Evolutionary conservation across 2,797 vertebrate species (phyloP).

Genomic region (Tokudaia muenninki): DNA sequence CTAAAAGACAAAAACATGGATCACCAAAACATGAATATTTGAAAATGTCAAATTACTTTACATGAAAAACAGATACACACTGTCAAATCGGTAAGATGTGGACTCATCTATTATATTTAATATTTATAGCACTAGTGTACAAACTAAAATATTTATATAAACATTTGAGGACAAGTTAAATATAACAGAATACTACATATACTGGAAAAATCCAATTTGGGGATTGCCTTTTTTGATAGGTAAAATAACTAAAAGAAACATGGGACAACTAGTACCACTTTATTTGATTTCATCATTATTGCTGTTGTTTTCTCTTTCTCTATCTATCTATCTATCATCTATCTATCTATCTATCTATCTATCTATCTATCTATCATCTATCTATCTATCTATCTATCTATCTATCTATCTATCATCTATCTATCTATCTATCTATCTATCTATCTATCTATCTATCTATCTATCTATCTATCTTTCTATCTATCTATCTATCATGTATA

Average conservation of each 20-base stretch:
- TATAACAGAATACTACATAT: not conserved
- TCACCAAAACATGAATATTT: not conserved
- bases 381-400: too few relatives aligned
- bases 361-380: too few relatives aligned
- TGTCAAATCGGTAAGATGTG: not conserved
- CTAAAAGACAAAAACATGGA: not conserved
- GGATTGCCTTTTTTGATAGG: not conserved
- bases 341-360: too few relatives aligned
- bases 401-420: too few relatives aligned
- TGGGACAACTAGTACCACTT: not conserved
- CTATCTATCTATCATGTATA: not conserved
- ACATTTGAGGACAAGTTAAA: slow-evolving; percentile 1
- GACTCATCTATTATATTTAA: not conserved
- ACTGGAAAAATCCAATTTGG: not conserved
- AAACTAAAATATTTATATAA: not conserved
- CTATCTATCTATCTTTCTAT: too few relatives aligned
- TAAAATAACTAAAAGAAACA: not conserved
- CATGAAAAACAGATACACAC: not conserved
- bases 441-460: too few relatives aligned
- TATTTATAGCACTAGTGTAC: not conserved
- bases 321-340: too few relatives aligned
- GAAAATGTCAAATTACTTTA: not conserved
- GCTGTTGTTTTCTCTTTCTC: not conserved
- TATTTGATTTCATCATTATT: not conserved
- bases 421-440: too few relatives aligned